Evolutionary conservation across 2,888 invertebrate genomes (phyloP).

Genomic region (Nephrotoma appendiculata): DNA sequence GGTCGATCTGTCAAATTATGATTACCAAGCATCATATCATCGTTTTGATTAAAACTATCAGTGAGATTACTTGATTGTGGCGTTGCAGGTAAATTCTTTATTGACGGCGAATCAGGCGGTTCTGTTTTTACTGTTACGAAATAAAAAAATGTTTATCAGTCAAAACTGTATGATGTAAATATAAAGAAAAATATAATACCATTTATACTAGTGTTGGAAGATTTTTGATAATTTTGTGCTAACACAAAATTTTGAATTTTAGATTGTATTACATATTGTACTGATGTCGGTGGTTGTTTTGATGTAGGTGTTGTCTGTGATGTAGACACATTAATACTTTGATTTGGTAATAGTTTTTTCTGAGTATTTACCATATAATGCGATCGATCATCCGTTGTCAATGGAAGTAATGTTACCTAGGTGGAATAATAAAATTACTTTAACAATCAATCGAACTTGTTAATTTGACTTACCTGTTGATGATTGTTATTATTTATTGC

Average conservation of each 20-base stretch:
- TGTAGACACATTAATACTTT: slow-evolving; percentile 1
- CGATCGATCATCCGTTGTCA: slow-evolving; percentile 13
- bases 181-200: neutral
- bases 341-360: slow-evolving; percentile 9
- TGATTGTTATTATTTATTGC: slow-evolving; percentile 24
- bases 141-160: neutral
- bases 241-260: slow-evolving; percentile 7
- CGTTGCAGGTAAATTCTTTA: slow-evolving; percentile 29
- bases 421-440: neutral
- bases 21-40: neutral
- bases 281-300: slow-evolving; percentile 13
- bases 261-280: slow-evolving; percentile 22
- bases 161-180: neutral
- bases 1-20: neutral
- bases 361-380: slow-evolving; percentile 12
- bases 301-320: neutral
- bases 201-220: neutral
- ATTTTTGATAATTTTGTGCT: slow-evolving; percentile 5
- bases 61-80: slow-evolving; percentile 23
- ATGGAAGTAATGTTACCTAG: slow-evolving; percentile 17
- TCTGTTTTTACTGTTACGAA: slow-evolving; percentile 8
- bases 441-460: neutral
- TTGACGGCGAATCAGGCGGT: slow-evolving; percentile 25
- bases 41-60: slow-evolving; percentile 3
- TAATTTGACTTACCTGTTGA: slow-evolving; percentile 23